Evolutionary conservation across 2,888 invertebrate genomes (phyloP), one percentile per base, ranked within the genome.

Genomic region (Agrenia bidenticulata): DNA sequence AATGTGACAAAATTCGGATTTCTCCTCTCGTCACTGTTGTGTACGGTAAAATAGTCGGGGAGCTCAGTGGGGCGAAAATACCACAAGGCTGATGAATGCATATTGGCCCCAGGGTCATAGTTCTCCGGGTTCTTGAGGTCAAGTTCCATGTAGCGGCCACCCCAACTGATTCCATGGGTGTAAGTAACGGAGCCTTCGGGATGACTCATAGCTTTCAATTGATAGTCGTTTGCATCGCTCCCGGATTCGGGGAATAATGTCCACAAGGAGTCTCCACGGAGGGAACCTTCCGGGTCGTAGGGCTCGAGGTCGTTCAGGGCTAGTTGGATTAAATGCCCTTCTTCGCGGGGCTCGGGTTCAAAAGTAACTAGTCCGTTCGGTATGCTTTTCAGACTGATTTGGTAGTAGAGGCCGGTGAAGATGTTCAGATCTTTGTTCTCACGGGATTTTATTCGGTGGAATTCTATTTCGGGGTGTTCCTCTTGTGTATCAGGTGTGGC

Each of bases 21-120:
- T 45, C 70, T 19, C 26, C 70, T 23, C 9, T 61, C 50, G 27
- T 70, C 70, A 37, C 65, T 67, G 32, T 70, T 70, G 27, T 66
- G 67, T 17, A 70, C 50, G 2, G 66, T 67, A 17, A 67, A 63
- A 41, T 61, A 62, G 2, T 67, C 64, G 15, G 61, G 54, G 7
- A 70, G 45, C 26, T 67, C 67, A 1, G 57, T 26, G 2, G 59
- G 51, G 21, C 65, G 58, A 61, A 70, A 66, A 26, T 66, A 21
- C 70, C 70, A 70, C 23, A 70, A 37, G 2, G 63, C 60, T 13
- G 70, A 70, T 5, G 63, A 50, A 32, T 70, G 65, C 70, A 70
- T 70, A 15, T 60, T 70, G 13, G 63, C 67, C 15, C 70, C 70
- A 15, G 63, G 67, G 21, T 55, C 49, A 61, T 70, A 70, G 27